These are phyloP conservation scores for Drosophila paranaensis DNA, from an alignment of 2,888 invertebrate species.

Conservation along the genomic window DNA sequence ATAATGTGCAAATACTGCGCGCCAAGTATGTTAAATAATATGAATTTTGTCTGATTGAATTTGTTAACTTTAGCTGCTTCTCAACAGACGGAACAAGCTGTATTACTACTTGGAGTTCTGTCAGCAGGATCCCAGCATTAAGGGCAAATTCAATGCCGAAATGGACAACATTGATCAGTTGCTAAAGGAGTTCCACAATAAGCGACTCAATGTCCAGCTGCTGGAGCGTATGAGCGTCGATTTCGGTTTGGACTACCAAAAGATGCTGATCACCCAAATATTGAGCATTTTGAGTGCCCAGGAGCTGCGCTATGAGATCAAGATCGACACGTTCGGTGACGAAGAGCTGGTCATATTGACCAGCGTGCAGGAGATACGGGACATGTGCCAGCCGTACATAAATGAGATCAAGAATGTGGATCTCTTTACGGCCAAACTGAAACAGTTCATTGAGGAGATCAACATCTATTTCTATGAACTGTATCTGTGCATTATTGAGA, in stretches of 20 bases:
- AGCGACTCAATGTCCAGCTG: slow-evolving; percentile 81
- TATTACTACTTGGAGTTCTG: slow-evolving; percentile 84
- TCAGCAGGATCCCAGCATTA: slow-evolving; percentile 82
- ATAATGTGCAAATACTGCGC: slow-evolving; percentile 70
- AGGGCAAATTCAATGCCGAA: slow-evolving; percentile 81
- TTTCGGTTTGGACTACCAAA: slow-evolving; percentile 84
- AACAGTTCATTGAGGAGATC: slow-evolving; percentile 82
- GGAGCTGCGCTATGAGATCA: slow-evolving; percentile 82
- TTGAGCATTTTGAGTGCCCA: slow-evolving; percentile 81
- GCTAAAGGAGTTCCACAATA: slow-evolving; percentile 82
- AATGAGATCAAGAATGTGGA: slow-evolving; percentile 82
- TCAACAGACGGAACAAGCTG: slow-evolving; percentile 82
- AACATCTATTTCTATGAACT: slow-evolving; percentile 85
- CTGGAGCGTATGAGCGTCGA: slow-evolving; percentile 82
- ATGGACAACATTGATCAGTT: slow-evolving; percentile 82
- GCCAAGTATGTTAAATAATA: slow-evolving; percentile 66
- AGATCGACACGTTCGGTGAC: slow-evolving; percentile 81
- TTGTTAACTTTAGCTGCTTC: neutral
- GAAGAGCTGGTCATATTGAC: slow-evolving; percentile 82
- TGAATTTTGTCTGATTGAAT: neutral
- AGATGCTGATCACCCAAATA: slow-evolving; percentile 83
- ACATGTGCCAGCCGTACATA: slow-evolving; percentile 83
- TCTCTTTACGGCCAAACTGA: slow-evolving; percentile 76
- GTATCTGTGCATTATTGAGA: slow-evolving; percentile 83
- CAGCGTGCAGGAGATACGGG: slow-evolving; percentile 75